These are phyloP conservation scores for Aurelia aurita DNA, from an alignment of 30 jellyfish, hydroid and myxozoan genomes.

Conservation along the genomic window DNA sequence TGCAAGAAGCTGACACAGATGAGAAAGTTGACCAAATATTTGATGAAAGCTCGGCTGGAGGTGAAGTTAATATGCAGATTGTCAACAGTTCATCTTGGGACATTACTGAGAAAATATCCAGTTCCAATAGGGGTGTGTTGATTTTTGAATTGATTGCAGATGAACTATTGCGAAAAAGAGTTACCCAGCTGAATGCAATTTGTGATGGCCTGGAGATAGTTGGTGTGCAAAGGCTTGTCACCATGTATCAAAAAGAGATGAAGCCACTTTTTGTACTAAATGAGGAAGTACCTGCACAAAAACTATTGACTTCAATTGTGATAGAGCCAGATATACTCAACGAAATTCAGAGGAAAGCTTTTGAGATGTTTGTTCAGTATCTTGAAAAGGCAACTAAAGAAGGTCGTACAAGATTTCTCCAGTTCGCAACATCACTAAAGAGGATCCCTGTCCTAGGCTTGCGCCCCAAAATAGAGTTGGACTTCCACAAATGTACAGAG, in stretches of 20 bases:
- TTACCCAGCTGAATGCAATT: conserved; percentile 2
- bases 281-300: neutral
- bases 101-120: no score
- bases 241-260: neutral
- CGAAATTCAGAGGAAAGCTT: no score
- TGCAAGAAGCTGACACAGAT: conserved; percentile 14
- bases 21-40: neutral
- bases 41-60: conserved; percentile 19
- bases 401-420: no score
- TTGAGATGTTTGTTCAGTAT: no score
- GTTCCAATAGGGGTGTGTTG: no score
- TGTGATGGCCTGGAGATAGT: neutral
- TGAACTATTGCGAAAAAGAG: conserved; percentile 5
- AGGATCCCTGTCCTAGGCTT: no score
- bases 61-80: conserved; percentile 18
- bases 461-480: neutral
- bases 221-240: neutral
- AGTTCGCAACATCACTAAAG: no score
- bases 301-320: no score
- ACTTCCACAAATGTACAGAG: no score
- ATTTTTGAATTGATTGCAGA: no score
- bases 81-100: conserved; percentile 35
- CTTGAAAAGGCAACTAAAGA: no score
- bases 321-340: no score
- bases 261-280: neutral